Conservation (phyloP, 2,888 invertebrate genomes). For the Mycalesis mineus region DNA sequence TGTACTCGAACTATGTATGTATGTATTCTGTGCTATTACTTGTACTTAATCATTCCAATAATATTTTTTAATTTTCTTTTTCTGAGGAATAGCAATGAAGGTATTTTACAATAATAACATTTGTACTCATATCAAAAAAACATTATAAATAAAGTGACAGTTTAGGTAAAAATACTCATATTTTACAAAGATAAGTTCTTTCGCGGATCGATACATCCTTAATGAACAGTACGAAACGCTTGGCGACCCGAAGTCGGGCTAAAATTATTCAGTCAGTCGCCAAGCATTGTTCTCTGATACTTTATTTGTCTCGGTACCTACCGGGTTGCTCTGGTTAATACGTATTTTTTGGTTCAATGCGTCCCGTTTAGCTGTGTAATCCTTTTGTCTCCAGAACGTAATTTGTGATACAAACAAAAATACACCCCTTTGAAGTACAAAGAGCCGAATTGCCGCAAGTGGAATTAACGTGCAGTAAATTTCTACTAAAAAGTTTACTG, state of each 20-base stretch:
- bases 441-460: constrained; percentile 23
- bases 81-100: too few relatives aligned
- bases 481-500: background rate
- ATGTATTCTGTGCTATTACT: too few relatives aligned
- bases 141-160: too few relatives aligned
- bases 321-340: constrained; percentile 36
- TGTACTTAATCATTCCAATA: too few relatives aligned
- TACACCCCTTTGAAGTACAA: constrained; percentile 47
- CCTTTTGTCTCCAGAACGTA: constrained; percentile 49
- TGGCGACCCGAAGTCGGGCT: constrained; percentile 43
- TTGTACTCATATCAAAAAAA: too few relatives aligned
- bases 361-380: constrained; percentile 60
- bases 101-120: too few relatives aligned
- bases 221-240: background rate
- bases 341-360: constrained; percentile 61
- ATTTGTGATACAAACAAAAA: constrained; percentile 65
- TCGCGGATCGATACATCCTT: background rate
- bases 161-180: too few relatives aligned
- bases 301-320: constrained; percentile 62
- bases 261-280: constrained; percentile 74
- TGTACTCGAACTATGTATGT: too few relatives aligned
- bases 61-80: too few relatives aligned
- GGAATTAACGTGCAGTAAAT: constrained; percentile 3
- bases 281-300: constrained; percentile 73
- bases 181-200: background rate